Conservation (phyloP, 2,888 invertebrate species). For the Polylopha cassiicola region DNA sequence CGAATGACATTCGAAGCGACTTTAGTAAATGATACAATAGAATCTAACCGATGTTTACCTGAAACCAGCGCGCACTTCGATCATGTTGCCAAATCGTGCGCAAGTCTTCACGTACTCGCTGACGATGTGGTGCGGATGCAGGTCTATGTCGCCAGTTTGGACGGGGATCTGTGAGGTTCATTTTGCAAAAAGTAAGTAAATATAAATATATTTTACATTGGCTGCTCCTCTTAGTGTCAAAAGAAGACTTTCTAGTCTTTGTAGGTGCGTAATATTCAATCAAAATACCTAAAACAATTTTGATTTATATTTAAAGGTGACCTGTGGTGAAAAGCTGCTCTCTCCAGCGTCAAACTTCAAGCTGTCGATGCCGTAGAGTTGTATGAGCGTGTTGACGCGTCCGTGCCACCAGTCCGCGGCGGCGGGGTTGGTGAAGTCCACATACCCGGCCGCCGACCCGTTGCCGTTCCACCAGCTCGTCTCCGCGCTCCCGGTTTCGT, state of each 20-base stretch:
- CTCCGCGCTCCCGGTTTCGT: constrained; percentile 59
- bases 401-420: constrained; percentile 80
- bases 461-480: constrained; percentile 75
- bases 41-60: too few species aligned
- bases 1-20: too few species aligned
- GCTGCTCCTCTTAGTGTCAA: too few species aligned
- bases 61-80: constrained; percentile 70
- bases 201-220: too few species aligned
- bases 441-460: constrained; percentile 68
- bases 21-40: too few species aligned
- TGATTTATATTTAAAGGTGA: too few species aligned
- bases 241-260: neutral
- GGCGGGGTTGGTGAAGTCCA: constrained; percentile 85
- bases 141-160: constrained; percentile 51
- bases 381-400: constrained; percentile 72
- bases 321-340: constrained; percentile 80
- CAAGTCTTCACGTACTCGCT: constrained; percentile 75
- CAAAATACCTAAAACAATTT: too few species aligned
- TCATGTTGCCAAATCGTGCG: constrained; percentile 77
- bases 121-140: constrained; percentile 76
- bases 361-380: constrained; percentile 81
- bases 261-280: too few species aligned
- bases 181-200: too few species aligned
- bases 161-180: constrained; percentile 62
- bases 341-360: constrained; percentile 92